Conservation (phyloP, 2,797 vertebrate species). For the Cyprinodon diabolis region DNA sequence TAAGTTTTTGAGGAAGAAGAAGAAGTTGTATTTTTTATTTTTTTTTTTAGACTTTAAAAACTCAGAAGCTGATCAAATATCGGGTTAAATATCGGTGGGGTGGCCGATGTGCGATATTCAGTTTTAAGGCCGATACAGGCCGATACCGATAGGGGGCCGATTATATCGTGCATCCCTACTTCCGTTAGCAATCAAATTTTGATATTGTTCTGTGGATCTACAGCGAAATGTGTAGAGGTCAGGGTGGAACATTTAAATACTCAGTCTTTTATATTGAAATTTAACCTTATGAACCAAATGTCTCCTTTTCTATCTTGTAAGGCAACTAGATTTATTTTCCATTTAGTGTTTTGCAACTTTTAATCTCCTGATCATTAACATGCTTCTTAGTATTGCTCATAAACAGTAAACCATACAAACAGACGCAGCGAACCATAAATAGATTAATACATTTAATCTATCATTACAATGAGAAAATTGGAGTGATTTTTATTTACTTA, state of each 20-base stretch:
- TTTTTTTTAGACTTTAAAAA: too few relatives aligned
- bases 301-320: neutral
- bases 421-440: neutral
- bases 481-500: too few relatives aligned
- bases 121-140: too few relatives aligned
- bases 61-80: too few relatives aligned
- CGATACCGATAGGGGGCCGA: too few relatives aligned
- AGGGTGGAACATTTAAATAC: neutral
- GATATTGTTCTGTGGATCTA: neutral
- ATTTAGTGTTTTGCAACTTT: neutral
- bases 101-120: too few relatives aligned
- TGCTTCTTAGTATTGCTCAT: neutral
- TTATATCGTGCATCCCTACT: too few relatives aligned
- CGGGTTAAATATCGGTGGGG: too few relatives aligned
- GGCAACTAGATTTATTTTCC: neutral
- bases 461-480: neutral
- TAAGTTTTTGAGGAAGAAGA: too few relatives aligned
- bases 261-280: neutral
- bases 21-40: too few relatives aligned
- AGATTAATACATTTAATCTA: neutral
- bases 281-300: neutral
- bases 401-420: neutral
- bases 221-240: neutral
- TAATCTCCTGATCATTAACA: neutral
- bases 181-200: slow-evolving; percentile 6